Base-by-base conservation (phyloP, 2,797 vertebrate genomes). In the Thaleichthys pacificus region DNA sequence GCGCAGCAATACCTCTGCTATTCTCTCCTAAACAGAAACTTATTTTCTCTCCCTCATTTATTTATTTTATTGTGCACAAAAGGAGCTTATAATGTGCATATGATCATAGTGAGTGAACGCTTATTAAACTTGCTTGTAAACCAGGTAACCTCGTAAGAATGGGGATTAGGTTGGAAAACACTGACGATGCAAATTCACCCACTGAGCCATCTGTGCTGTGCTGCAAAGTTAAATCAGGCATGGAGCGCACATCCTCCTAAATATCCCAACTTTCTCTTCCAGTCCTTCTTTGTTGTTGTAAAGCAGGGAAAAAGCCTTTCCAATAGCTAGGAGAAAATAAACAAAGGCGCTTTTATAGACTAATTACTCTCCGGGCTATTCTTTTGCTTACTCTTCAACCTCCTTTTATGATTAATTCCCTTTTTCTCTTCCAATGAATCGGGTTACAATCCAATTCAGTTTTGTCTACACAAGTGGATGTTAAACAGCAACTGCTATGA, bases 101-200 rank as follows among this genome's bases (percentile, higher is more conserved):
- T 76, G 77, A 88, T 79, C 79, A 78, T 76, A 78, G 74, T 71
- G 77, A 80, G 66, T 73, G 61, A 64, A 84, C 42, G 82, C 80
- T 82, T 89, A 85, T 85, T 87, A 87, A 86, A 88, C 75, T 79
- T 80, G 81, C 82, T 88, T 88, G 85, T 88, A 88, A 84, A 84
- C 80, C 83, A 87, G 85, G 83, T 87, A 87, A 83, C 84, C 84
- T 83, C 69, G 21, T 73, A 86, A 87, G 82, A 87, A 86, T 85
- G 64, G 82, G 84, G 85, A 88, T 89, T 87, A 86, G 73, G 71
- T 70, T 69, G 38, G 32, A 74, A 86, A 86, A 86, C 81, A 86
- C 80, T 84, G 84, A 85, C 81, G 64, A 87, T 86, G 85, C 83
- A 86, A 81, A 83, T 86, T 80, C 71, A 35, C 73, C 61, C 71